These are phyloP conservation scores for Zalophus californianus DNA, from an alignment of 2,797 vertebrate species.

Conservation along the genomic window DNA sequence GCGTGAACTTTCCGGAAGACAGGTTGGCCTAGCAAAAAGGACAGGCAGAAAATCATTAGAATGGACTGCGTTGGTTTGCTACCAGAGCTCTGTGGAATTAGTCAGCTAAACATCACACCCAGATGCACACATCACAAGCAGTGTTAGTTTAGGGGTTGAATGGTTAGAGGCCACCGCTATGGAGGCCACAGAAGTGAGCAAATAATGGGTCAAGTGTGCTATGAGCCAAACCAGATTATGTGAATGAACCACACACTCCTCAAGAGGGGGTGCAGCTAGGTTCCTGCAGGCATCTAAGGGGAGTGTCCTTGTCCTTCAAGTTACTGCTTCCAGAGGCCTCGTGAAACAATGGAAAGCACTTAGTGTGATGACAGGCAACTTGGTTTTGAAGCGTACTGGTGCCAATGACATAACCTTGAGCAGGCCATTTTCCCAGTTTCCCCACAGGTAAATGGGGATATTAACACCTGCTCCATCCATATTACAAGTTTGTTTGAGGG, in stretches of 20 bases:
- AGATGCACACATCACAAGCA: conserved; percentile 55
- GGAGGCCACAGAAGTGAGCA: background rate
- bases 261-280: background rate
- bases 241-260: background rate
- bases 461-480: background rate
- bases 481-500: background rate
- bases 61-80: background rate
- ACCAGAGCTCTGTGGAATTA: conserved; percentile 72
- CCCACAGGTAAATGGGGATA: background rate
- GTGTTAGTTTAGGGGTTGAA: conserved; percentile 15
- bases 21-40: conserved; percentile 91
- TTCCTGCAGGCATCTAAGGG: background rate
- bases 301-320: background rate
- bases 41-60: conserved; percentile 85
- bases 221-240: background rate
- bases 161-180: background rate
- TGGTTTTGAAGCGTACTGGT: background rate
- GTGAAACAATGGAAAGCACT: background rate
- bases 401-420: background rate
- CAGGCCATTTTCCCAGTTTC: background rate
- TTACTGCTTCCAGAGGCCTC: background rate
- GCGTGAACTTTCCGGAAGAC: conserved; percentile 96
- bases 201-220: background rate
- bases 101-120: conserved; percentile 66
- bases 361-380: background rate